These are phyloP conservation scores for Synergus itoensis DNA, from an alignment of 2,888 invertebrate species.

Conservation along the genomic window DNA sequence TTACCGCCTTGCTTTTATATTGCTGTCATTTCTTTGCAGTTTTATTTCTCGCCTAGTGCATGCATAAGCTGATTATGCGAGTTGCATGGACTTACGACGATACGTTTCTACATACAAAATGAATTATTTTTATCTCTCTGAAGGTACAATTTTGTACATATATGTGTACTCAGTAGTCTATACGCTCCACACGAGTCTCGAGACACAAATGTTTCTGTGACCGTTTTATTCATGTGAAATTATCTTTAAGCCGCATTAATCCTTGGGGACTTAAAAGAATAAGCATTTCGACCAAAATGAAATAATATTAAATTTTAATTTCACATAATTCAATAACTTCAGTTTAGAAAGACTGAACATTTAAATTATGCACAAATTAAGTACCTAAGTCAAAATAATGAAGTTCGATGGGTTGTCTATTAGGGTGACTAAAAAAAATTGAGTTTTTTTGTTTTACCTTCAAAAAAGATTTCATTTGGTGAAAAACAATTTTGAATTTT, in stretches of 20 bases:
- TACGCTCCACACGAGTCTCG: not conserved
- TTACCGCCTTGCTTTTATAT: conserved; percentile 34
- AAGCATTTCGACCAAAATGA: not conserved
- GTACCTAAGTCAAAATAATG: too few species aligned
- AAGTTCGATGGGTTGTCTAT: too few species aligned
- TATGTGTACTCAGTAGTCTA: not conserved
- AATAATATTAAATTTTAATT: not conserved
- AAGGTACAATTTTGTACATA: not conserved
- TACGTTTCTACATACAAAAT: conserved; percentile 29
- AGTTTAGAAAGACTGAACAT: not conserved
- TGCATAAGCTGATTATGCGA: conserved; percentile 41
- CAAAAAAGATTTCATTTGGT: too few species aligned
- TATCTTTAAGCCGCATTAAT: not conserved
- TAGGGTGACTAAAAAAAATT: not conserved
- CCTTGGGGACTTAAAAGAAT: too few species aligned
- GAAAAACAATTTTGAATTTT: too few species aligned
- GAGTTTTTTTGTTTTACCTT: not conserved
- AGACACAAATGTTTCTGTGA: conserved; percentile 3
- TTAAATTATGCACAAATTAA: not conserved
- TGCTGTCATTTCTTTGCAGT: conserved; percentile 33
- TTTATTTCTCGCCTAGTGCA: conserved; percentile 33
- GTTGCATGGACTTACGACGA: conserved; percentile 28
- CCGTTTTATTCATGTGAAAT: not conserved
- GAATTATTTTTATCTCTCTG: conserved; percentile 31
- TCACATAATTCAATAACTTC: not conserved